Evolutionary conservation across 2,113 vertebrate species (phyloP).

Genomic region (Tachysurus vachellii): DNA sequence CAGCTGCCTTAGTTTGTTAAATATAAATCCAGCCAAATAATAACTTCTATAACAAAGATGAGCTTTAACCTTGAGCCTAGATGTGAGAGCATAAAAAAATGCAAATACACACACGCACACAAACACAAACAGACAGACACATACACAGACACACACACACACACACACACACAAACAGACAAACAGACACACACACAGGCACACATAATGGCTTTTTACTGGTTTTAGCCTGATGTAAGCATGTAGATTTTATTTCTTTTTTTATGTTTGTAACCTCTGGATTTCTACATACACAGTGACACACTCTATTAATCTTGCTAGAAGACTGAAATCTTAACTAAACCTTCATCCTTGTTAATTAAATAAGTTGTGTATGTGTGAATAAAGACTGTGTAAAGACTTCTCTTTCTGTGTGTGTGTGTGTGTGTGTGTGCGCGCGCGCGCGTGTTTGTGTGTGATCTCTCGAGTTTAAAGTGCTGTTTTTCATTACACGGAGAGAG

Average conservation of each 20-base stretch:
- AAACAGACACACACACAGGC: too few relatives aligned
- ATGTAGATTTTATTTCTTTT: too few relatives aligned
- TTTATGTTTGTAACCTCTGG: neutral
- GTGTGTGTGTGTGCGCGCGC: neutral
- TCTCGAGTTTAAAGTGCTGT: constrained; percentile 38
- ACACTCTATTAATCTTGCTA: neutral
- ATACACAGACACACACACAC: too few relatives aligned
- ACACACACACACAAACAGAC: too few relatives aligned
- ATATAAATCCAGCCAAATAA: neutral
- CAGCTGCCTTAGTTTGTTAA: neutral
- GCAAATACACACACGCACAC: too few relatives aligned
- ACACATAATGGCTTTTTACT: too few relatives aligned
- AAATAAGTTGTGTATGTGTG: neutral
- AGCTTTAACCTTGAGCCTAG: neutral
- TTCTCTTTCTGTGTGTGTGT: too few relatives aligned
- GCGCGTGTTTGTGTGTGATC: neutral
- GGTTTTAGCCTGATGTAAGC: too few relatives aligned
- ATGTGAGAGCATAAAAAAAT: neutral
- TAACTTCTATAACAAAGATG: neutral
- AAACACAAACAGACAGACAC: too few relatives aligned
- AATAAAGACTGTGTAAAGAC: neutral
- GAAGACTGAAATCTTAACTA: neutral
- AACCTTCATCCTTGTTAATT: neutral
- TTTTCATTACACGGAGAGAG: constrained; percentile 39
- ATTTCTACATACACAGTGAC: neutral